Conservation (phyloP, 2,113 vertebrate genomes). For the Bujurquina vittata region DNA sequence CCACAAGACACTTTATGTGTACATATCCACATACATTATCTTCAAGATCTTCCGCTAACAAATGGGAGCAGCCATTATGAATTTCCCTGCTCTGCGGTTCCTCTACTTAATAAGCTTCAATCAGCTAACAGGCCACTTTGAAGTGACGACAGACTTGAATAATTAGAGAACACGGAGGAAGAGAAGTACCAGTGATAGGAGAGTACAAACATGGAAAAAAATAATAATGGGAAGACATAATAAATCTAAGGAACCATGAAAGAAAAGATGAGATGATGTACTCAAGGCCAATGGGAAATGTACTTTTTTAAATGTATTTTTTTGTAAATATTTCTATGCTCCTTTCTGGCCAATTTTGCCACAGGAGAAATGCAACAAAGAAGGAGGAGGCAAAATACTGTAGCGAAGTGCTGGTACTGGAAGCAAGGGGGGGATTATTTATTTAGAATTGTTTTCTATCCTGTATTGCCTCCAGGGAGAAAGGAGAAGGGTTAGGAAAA, state of each 20-base stretch:
- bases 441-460: slow-evolving; percentile 35
- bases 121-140: slow-evolving; percentile 57
- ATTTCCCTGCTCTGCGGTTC: slow-evolving; percentile 9
- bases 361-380: slow-evolving; percentile 6
- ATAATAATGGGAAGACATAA: background rate
- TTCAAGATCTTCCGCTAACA: slow-evolving; percentile 31
- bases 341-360: background rate
- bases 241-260: background rate
- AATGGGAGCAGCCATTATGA: slow-evolving; percentile 38
- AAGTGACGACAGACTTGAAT: slow-evolving; percentile 46
- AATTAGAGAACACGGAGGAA: slow-evolving; percentile 45
- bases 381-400: background rate
- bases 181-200: background rate
- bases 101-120: slow-evolving; percentile 52
- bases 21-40: background rate
- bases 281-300: background rate
- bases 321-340: background rate
- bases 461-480: slow-evolving; percentile 5
- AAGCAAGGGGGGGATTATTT: slow-evolving; percentile 17
- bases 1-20: background rate
- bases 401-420: background rate
- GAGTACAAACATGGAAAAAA: background rate
- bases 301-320: background rate
- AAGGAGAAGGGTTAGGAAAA: background rate
- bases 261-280: background rate